These are phyloP conservation scores for Gymnosoma rotundatum DNA, from an alignment of 2,888 invertebrate species.

Conservation along the genomic window DNA sequence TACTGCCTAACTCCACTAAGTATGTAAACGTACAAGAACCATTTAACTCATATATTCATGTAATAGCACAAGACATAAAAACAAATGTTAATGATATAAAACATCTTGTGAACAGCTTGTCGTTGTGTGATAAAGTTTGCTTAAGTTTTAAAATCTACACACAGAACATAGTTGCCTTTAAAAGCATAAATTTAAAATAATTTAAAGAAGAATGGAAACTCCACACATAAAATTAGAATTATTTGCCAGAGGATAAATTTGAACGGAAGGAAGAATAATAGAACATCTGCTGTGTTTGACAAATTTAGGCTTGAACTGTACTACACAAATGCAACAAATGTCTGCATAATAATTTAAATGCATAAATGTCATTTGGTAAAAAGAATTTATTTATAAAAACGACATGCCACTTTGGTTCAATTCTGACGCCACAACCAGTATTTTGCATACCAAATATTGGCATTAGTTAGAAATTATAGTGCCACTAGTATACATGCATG, in stretches of 20 bases:
- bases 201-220: constrained; percentile 18
- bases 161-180: constrained; percentile 14
- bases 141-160: neutral
- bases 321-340: constrained; percentile 31
- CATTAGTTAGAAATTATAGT: no score
- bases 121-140: constrained; percentile 2
- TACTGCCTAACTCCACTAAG: no score
- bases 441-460: no score
- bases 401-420: constrained; percentile 26
- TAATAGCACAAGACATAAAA: neutral
- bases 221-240: neutral
- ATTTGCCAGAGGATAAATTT: no score
- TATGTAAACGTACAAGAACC: no score
- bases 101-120: constrained; percentile 35
- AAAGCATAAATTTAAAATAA: constrained; percentile 49
- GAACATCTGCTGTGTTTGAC: neutral
- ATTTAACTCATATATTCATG: no score
- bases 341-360: neutral
- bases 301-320: constrained; percentile 40
- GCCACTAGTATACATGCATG: no score
- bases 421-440: no score
- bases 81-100: constrained; percentile 39
- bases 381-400: constrained; percentile 55
- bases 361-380: constrained; percentile 62
- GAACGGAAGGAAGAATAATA: no score